Evolutionary conservation across 2,888 invertebrate genomes (phyloP).

Genomic region (Anthophora plumipes): DNA sequence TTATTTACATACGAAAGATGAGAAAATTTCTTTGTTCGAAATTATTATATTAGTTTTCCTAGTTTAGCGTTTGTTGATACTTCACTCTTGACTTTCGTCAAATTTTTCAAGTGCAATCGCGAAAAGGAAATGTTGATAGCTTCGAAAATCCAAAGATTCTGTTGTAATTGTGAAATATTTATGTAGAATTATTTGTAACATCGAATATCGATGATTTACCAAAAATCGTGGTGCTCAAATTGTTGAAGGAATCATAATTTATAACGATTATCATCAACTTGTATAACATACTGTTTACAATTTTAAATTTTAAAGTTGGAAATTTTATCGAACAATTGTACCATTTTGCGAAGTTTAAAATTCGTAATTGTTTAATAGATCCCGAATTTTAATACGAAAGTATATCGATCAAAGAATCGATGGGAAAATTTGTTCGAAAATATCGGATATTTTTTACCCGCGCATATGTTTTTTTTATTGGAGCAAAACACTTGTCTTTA

Average conservation of each 20-base stretch:
- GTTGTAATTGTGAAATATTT: slow-evolving; percentile 24
- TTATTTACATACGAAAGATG: neutral
- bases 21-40: slow-evolving; percentile 10
- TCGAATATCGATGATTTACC: slow-evolving; percentile 6
- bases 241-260: slow-evolving; percentile 23
- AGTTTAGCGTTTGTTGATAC: neutral
- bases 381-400: neutral
- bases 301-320: slow-evolving; percentile 5
- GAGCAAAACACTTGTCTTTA: slow-evolving; percentile 20
- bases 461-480: slow-evolving; percentile 4
- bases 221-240: slow-evolving; percentile 35
- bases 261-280: neutral
- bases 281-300: neutral
- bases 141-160: slow-evolving; percentile 13
- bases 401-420: neutral
- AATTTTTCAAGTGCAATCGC: no score
- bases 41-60: neutral
- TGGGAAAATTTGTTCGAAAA: neutral
- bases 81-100: neutral
- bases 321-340: slow-evolving; percentile 10
- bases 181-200: slow-evolving; percentile 22
- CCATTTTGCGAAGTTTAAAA: neutral
- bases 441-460: neutral
- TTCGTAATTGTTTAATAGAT: neutral
- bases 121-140: slow-evolving; percentile 30